Base-by-base conservation (phyloP, 2,113 vertebrate genomes). In the Entelurus aequoreus region DNA sequence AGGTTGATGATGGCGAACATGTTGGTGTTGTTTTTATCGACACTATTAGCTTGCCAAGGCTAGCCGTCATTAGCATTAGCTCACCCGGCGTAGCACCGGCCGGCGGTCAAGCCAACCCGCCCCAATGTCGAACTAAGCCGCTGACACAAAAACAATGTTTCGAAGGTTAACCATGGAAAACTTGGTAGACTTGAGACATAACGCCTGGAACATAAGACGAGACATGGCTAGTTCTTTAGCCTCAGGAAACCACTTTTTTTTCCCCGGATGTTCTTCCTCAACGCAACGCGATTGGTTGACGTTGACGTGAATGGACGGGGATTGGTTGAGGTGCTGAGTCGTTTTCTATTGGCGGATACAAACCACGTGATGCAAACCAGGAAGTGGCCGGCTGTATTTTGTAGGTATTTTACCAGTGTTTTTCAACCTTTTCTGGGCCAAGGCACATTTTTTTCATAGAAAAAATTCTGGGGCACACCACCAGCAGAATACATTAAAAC, bases 211-310 rank as follows among this genome's bases (percentile, higher is more conserved):
- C 4, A 61, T 42, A 60, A 51, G n/a, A 42, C 51, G n/a, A 46
- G 1, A 52, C 8, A 56, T 16, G 4, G 38, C 3, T 1, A 5
- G 1, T 47, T 55, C n/a, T 15, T 4, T 52, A 48, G 15, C 5
- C 49, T 6, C 40, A 69, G 38, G 47, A 9, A 47, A 64, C 47
- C 58, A 16, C 78, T n/a, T 80, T 89, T 90, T n/a, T n/a, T n/a
- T n/a, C n/a, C n/a, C 88, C 88, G 83, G 86, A 84, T 85, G 66
- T 82, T 63, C 54, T 77, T 75, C 74, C 68, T 66, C 48, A 66
- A 6, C 42, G 1, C 15, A 5, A 56, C 47, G 6, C 51, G 36
- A 90, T 90, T 88, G 86, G 88, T 54, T 68, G 63, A 71, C 8
- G 9, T 15, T 7, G 42, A 21, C 5, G 4, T 0, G 0, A 46